phyloP scores from a whole-genome alignment of 64 coral and sea anemone genomes.

The Porites lutea region DNA sequence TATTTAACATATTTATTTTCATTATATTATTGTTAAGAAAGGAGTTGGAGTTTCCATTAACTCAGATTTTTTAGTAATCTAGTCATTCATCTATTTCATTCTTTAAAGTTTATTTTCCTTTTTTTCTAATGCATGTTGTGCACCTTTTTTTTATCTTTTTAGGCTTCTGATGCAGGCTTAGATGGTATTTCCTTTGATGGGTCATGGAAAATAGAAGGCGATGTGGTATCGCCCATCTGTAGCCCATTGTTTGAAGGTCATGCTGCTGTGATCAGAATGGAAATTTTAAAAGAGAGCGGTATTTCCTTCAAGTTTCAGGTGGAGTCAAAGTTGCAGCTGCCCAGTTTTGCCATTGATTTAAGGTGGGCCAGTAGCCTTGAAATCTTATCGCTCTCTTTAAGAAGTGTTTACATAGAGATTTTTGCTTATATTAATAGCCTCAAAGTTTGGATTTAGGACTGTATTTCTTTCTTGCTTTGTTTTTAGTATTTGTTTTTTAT shows the following conservation, averaged over 20 bases:
- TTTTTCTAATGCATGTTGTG: not conserved
- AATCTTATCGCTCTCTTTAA: not conserved
- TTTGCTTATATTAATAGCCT: no score
- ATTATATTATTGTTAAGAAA: no score
- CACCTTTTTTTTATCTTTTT: not conserved
- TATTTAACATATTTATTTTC: no score
- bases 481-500: not conserved
- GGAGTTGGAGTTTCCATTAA: no score
- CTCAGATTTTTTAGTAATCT: no score
- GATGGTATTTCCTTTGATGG: not conserved
- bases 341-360: not conserved
- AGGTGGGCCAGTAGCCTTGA: not conserved
- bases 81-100: no score
- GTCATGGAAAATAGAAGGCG: not conserved
- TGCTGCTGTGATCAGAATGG: not conserved
- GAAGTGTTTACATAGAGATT: no score
- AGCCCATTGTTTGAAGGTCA: not conserved
- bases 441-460: no score
- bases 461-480: no score
- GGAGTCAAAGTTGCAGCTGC: not conserved
- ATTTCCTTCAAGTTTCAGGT: not conserved
- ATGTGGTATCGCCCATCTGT: not conserved
- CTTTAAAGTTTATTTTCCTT: not conserved
- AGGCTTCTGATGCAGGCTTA: not conserved
- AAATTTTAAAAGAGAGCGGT: not conserved